Base-by-base conservation (phyloP, 2,113 vertebrate genomes). In the Psittacus erithacus region DNA sequence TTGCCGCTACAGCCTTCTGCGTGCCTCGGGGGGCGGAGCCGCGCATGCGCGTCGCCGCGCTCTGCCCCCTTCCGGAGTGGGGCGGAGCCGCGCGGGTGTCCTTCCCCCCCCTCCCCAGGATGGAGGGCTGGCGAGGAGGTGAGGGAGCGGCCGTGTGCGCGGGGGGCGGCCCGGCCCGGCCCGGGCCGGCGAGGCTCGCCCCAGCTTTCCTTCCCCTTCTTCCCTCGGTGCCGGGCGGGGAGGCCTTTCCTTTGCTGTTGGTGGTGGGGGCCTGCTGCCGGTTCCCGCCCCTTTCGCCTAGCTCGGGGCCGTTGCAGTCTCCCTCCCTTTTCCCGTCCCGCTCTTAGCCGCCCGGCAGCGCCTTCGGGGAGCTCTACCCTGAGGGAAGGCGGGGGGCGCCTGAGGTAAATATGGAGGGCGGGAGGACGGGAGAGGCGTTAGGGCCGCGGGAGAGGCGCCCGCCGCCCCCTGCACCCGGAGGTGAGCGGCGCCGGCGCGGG, bases 91-190 rank as follows among this genome's bases (percentile, higher is more conserved):
- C 31, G 46, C 39, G n/a, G 31, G 31, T 22, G 55, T n/a, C 20
- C 19, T 57, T 57, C 17, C 28, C 16, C 12, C 27, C 17, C 69
- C 18, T 12, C 53, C 24, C 13, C 69, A 87, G 88, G 62, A 93
- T 95, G 95, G 93, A 88, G 80, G 91, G 67, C 39, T 89, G 93
- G 95, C 43, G 71, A 52, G 95, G 88, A 91, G 95, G 95, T 89
- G 90, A 94, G 94, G 29, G 16, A 19, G 67, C 41, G 10, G 55
- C 57, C 8, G 8, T 28, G 24, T 10, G 38, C 25, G 65, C 33
- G 24, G 83, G 44, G 53, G 27, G 6, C 12, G 62, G 15, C 22
- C 39, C n/a, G 22, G 17, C 10, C 25, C 13, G 41, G 28, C 6
- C 4, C 10, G 28, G 27, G 9, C 9, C 13, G 52, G 10, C 10